phyloP scores from a whole-genome alignment of 2,888 invertebrate species.

The Panopea generosa region DNA sequence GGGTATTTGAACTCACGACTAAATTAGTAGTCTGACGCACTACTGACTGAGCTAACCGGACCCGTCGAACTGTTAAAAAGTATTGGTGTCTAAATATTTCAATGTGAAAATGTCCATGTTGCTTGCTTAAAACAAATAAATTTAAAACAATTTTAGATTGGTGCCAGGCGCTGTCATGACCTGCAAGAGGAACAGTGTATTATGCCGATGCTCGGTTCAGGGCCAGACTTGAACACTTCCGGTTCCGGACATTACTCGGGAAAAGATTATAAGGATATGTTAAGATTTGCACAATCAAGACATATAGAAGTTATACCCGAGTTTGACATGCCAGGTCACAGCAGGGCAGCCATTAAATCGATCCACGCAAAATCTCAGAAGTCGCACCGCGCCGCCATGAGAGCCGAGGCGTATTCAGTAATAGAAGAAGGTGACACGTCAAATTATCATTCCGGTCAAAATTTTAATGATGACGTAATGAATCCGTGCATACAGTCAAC shows the following conservation, averaged over 20 bases:
- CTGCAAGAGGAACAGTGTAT: conserved; percentile 71
- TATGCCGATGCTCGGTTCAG: conserved; percentile 79
- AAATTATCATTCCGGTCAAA: conserved; percentile 75
- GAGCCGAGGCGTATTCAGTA: conserved; percentile 66
- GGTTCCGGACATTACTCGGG: conserved; percentile 78
- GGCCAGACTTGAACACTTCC: conserved; percentile 64
- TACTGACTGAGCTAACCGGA: no score
- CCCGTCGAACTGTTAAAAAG: no score
- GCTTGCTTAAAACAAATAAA: no score
- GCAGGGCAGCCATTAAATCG: conserved; percentile 79
- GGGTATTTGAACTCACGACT: no score
- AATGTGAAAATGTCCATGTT: no score
- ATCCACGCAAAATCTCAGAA: conserved; percentile 71
- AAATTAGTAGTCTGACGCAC: no score
- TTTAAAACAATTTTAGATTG: conserved; percentile 79
- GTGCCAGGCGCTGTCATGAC: conserved; percentile 78
- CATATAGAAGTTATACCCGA: conserved; percentile 82
- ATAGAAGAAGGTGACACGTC: conserved; percentile 67
- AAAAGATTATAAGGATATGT: conserved; percentile 79
- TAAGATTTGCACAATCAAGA: conserved; percentile 73
- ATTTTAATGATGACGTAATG: conserved; percentile 78
- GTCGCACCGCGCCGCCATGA: conserved; percentile 37
- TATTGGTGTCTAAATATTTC: no score
- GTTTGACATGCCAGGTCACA: conserved; percentile 83
- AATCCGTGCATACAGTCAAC: conserved; percentile 81